Conservation (phyloP, 2,888 invertebrate species). For the Lapara coniferarum region DNA sequence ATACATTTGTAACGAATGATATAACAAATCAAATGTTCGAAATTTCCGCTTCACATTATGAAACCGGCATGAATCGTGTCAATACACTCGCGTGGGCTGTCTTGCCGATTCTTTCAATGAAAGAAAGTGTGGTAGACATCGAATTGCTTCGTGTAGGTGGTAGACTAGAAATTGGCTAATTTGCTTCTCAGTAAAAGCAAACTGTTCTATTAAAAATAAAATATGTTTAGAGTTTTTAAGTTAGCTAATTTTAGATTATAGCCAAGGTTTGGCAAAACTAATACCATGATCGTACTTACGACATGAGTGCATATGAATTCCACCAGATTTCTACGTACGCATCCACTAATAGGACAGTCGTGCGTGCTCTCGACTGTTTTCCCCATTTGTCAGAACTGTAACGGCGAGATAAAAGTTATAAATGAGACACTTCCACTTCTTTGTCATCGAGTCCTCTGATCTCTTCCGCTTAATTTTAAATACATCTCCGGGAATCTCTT, state of each 20-base stretch:
- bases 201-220: conserved; percentile 11
- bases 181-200: conserved; percentile 40
- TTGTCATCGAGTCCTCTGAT: conserved; percentile 64
- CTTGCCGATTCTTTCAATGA: conserved; percentile 67
- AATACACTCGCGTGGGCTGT: conserved; percentile 67
- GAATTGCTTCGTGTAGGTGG: conserved; percentile 47
- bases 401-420: conserved; percentile 19
- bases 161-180: conserved; percentile 53
- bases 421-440: conserved; percentile 39
- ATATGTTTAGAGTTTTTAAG: neutral
- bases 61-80: conserved; percentile 74
- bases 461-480: conserved; percentile 53
- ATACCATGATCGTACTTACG: too few species aligned
- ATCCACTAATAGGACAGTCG: neutral
- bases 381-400: conserved; percentile 6
- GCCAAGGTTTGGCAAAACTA: too few species aligned
- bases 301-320: too few species aligned
- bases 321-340: too few species aligned
- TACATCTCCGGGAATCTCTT: conserved; percentile 70
- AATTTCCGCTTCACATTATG: conserved; percentile 70
- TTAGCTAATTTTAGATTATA: too few species aligned
- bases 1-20: conserved; percentile 55
- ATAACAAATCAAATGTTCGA: conserved; percentile 64
- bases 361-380: neutral
- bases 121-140: conserved; percentile 65